Base-by-base conservation (phyloP, 2,888 invertebrate species). In the Leucoptera coffeella region DNA sequence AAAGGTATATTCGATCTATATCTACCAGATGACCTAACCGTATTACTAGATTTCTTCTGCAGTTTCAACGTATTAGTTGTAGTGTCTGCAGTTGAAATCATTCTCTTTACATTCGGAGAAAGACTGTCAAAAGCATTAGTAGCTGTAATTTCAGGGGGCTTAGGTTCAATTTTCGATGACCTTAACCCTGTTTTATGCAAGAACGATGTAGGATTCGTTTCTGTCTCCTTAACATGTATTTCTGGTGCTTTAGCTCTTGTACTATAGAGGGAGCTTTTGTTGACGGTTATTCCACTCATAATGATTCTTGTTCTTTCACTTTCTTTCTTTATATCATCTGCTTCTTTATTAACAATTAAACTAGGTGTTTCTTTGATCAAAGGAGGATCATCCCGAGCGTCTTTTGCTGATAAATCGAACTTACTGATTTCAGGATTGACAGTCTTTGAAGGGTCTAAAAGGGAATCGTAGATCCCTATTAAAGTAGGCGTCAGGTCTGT, bases 401-500 rank as follows among this genome's bases (percentile, higher is more conserved):
- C 67, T 54, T 67, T 69, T 26, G 67, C 67, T 20, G 56, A 62
- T 45, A 31, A 14, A 22, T 62, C 58, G 24, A 60, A 41, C 24
- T 45, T 38, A 15, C 35, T 43, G 4, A 46, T 40, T 42, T 59
- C 61, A 26, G 58, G 54, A n/a, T n/a, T n/a, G 38, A 45, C 33
- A 36, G 50, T 57, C 38, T 62, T 65, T 2, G 41, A 47, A 31
- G 65, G 69, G 40, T 71, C 77, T 41, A 74, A 74, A 38, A 90
- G 73, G 36, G 85, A 84, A 69, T 92, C 91, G 57, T 89, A 90
- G 60, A 89, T 85, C 35, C 85, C 86, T 60, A 92, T 77, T 35
- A 91, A 75, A 38, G 86, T 84, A 32, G 90, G 88, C 51, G 87
- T 82, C 55, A 92, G 73, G 54, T 92, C 91, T 43, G 85, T 82